These are phyloP conservation scores for Spheniscus humboldti DNA, from an alignment of 2,797 vertebrate species.

Conservation along the genomic window DNA sequence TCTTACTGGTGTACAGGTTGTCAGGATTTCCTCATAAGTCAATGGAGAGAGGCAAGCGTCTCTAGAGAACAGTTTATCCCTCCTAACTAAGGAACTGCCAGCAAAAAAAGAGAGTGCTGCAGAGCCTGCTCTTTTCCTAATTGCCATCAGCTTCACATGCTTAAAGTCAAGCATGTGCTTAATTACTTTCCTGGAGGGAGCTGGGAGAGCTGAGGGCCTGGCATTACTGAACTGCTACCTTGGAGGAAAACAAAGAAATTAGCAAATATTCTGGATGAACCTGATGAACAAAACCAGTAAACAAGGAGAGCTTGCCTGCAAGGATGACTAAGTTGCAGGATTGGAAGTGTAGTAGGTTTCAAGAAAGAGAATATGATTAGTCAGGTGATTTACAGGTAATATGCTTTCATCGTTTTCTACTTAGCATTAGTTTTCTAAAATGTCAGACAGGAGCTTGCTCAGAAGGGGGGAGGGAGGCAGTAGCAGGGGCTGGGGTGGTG, in stretches of 20 bases:
- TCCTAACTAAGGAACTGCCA: not conserved
- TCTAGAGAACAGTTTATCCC: not conserved
- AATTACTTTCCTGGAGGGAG: not conserved
- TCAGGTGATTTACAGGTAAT: conserved; percentile 52
- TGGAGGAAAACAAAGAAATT: not conserved
- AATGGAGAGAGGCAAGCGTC: not conserved
- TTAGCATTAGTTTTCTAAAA: conserved; percentile 24
- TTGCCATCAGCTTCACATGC: not conserved
- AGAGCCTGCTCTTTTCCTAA: not conserved
- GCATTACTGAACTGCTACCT: conserved; percentile 6
- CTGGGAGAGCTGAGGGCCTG: not conserved
- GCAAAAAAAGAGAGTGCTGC: not conserved
- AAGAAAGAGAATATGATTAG: conserved; percentile 30
- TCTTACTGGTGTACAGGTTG: not conserved
- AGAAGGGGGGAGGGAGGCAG: not conserved
- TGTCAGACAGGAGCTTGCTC: not conserved
- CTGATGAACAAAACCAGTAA: conserved; percentile 1
- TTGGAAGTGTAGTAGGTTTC: not conserved
- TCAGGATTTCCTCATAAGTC: conserved; percentile 11
- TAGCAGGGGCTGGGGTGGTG: rapidly evolving
- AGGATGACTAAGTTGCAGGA: conserved; percentile 14
- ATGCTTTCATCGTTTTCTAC: conserved; percentile 29
- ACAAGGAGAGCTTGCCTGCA: not conserved
- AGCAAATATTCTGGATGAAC: conserved; percentile 28
- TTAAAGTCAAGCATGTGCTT: not conserved